Percentiles rank a stretch among this genome's conserved stretches.
phyloP scores from a whole-genome alignment of 2,797 vertebrate genomes.

The Botia kubotai region DNA sequence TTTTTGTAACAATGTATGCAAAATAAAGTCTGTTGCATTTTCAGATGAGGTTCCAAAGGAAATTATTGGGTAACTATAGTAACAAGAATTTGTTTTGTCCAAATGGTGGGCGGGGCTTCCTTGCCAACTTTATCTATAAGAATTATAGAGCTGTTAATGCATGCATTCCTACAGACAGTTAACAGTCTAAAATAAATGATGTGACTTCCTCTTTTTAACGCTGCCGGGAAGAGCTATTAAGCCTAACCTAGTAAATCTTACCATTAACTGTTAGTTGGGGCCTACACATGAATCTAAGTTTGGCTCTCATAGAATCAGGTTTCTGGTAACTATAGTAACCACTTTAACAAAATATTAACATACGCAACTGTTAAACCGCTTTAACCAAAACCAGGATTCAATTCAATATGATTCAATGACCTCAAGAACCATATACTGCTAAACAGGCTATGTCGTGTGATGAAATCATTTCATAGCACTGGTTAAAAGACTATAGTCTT shows the following conservation, averaged over 20 bases:
- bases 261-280: conserved; percentile 12
- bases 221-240: conserved; percentile 29
- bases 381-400: conserved; percentile 47
- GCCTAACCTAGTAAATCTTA: conserved; percentile 10
- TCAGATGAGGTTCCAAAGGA: neutral
- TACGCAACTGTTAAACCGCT: conserved; percentile 48
- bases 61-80: neutral
- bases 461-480: conserved; percentile 45
- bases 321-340: conserved; percentile 48
- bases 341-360: conserved; percentile 49
- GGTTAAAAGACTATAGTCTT: conserved; percentile 26
- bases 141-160: conserved; percentile 17
- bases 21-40: neutral
- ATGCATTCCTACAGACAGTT: conserved; percentile 7
- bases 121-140: conserved; percentile 10
- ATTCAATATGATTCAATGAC: conserved; percentile 30
- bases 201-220: conserved; percentile 18
- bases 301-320: conserved; percentile 15
- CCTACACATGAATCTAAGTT: neutral
- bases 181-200: neutral
- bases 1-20: neutral
- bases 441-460: conserved; percentile 44
- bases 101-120: neutral
- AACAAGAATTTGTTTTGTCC: neutral
- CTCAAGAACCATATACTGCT: conserved; percentile 40